These are phyloP conservation scores for Drosophila varians DNA, from an alignment of 1,140 invertebrate genomes.

Conservation along the genomic window DNA sequence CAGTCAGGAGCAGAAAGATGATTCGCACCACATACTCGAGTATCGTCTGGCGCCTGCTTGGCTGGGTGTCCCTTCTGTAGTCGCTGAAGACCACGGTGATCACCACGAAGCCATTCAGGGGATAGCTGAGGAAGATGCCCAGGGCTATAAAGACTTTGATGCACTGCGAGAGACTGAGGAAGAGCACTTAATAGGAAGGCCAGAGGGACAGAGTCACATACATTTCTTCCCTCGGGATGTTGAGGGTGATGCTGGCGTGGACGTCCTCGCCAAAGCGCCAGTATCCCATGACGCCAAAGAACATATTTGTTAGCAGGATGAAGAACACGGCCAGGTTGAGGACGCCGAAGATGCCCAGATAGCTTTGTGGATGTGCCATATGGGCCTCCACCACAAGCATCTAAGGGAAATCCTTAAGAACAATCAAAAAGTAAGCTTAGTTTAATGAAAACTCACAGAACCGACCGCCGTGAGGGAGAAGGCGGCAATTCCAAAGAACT, in stretches of 20 bases:
- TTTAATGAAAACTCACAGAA: constrained; percentile 39
- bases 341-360: constrained; percentile 55
- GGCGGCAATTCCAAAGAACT: constrained; percentile 64
- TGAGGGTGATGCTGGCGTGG: constrained; percentile 58
- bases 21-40: constrained; percentile 39
- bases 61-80: not conserved
- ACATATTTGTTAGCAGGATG: constrained; percentile 53
- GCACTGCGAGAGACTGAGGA: constrained; percentile 45
- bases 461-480: constrained; percentile 64
- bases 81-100: constrained; percentile 61
- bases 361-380: constrained; percentile 51
- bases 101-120: constrained; percentile 57
- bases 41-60: not conserved
- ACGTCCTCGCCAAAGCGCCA: constrained; percentile 60
- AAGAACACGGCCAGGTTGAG: constrained; percentile 59
- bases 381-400: constrained; percentile 68
- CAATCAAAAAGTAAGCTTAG: not conserved
- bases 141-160: constrained; percentile 51
- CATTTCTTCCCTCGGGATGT: constrained; percentile 55
- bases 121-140: constrained; percentile 64
- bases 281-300: constrained; percentile 63
- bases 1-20: constrained; percentile 46
- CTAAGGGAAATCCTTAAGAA: not conserved
- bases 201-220: constrained; percentile 22
- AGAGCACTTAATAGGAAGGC: not conserved